Evolutionary conservation across 2,888 invertebrate genomes (phyloP).

Genomic region (Acrobasis suavella): DNA sequence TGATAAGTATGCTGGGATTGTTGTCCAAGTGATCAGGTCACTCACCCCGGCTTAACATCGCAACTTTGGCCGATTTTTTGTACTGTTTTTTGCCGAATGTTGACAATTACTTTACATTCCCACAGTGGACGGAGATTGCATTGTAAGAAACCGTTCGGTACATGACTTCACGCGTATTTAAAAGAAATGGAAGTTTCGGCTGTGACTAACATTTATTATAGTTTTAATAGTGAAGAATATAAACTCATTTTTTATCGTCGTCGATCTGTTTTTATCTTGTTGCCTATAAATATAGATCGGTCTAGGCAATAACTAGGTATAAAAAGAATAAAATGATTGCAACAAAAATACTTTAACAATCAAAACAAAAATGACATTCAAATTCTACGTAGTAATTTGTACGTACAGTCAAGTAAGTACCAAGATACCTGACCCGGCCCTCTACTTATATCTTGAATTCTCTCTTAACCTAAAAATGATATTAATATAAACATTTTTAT

Average conservation of each 20-base stretch:
- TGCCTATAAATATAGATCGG: not conserved
- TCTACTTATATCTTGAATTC: too few relatives aligned
- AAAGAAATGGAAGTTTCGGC: constrained; percentile 29
- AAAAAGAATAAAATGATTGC: not conserved
- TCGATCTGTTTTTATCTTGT: not conserved
- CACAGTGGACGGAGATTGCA: constrained; percentile 46
- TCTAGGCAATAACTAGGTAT: not conserved
- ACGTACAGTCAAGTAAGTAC: too few relatives aligned
- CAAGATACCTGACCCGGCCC: too few relatives aligned
- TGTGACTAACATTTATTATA: constrained; percentile 5
- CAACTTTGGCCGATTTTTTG: constrained; percentile 54
- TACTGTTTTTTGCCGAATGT: constrained; percentile 48
- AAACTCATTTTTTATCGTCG: not conserved
- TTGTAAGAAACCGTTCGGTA: constrained; percentile 39
- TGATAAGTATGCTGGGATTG: constrained; percentile 47
- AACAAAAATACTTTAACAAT: not conserved
- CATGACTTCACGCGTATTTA: constrained; percentile 14
- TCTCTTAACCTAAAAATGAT: too few relatives aligned
- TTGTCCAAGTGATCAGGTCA: constrained; percentile 48
- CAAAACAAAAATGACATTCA: too few relatives aligned
- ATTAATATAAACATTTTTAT: too few relatives aligned
- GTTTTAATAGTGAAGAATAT: constrained; percentile 1
- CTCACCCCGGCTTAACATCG: constrained; percentile 59
- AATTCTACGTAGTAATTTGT: too few relatives aligned
- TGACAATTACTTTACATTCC: constrained; percentile 59